Evolutionary conservation across 2,113 vertebrate species (phyloP).

Genomic region (Corvus moneduloides): DNA sequence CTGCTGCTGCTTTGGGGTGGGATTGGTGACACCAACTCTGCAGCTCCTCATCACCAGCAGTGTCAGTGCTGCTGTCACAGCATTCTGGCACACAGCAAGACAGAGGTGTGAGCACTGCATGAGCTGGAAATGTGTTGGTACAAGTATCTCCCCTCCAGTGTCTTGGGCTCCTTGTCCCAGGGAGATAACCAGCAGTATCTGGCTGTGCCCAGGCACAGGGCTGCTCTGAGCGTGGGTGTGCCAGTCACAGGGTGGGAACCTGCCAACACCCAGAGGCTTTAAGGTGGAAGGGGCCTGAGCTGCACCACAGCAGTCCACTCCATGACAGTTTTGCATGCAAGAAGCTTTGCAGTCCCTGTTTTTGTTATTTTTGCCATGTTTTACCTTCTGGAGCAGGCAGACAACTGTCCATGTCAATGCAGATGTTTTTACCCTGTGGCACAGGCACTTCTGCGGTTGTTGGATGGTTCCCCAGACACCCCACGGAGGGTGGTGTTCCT

Average conservation of each 20-base stretch:
- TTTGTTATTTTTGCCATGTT: background rate
- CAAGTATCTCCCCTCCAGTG: background rate
- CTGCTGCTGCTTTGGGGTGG: background rate
- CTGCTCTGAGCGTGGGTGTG: background rate
- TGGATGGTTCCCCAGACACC: background rate
- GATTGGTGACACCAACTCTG: background rate
- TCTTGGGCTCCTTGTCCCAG: background rate
- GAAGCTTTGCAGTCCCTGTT: background rate
- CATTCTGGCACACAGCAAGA: accelerated
- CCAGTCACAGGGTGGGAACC: background rate
- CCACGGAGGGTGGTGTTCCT: background rate
- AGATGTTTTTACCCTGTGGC: background rate
- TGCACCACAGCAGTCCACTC: accelerated
- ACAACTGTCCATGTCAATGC: accelerated
- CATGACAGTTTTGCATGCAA: background rate
- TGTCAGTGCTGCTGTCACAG: background rate
- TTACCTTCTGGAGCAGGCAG: background rate
- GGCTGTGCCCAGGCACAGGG: background rate
- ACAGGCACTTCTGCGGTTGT: accelerated
- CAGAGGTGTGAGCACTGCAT: background rate
- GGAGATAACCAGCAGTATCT: slow-evolving; percentile 30
- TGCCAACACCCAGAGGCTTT: background rate
- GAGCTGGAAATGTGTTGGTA: background rate
- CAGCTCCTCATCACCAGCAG: background rate
- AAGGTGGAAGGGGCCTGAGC: background rate